phyloP scores from a whole-genome alignment of 2,113 vertebrate genomes.

The Pituophis catenifer region DNA sequence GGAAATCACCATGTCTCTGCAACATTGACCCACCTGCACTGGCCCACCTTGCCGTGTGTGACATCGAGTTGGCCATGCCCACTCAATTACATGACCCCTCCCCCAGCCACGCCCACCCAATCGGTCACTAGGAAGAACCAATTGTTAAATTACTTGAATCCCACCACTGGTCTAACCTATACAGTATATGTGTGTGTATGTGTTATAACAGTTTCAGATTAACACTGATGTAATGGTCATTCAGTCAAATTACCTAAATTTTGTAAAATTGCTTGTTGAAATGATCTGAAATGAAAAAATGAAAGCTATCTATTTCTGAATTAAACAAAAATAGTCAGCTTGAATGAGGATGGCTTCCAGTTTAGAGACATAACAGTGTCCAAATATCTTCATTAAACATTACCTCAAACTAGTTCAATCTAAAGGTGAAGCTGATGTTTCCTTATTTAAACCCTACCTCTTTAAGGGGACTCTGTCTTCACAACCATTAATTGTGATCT shows the following conservation, averaged over 20 bases:
- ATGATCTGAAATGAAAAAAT: neutral
- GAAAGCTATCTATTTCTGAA: neutral
- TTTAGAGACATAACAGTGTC: neutral
- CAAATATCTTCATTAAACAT: conserved; percentile 39
- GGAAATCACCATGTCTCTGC: too few species aligned
- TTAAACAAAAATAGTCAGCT: neutral
- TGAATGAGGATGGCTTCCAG: neutral
- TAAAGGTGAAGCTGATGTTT: conserved; percentile 61
- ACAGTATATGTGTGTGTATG: neutral
- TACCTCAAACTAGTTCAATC: conserved; percentile 50
- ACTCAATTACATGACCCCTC: too few species aligned
- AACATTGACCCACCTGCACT: too few species aligned
- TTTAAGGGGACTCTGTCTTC: conserved; percentile 40
- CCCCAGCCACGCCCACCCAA: too few species aligned
- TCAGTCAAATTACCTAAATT: neutral
- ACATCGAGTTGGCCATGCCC: too few species aligned
- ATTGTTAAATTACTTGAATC: too few species aligned
- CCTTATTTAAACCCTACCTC: conserved; percentile 57
- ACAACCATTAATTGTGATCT: conserved; percentile 58
- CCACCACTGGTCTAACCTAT: too few species aligned
- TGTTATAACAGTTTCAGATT: neutral
- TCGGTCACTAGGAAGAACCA: too few species aligned
- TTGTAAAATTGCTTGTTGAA: neutral
- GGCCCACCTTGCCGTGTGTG: too few species aligned
- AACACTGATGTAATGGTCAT: neutral